These are phyloP conservation scores for Murina feae DNA, from an alignment of 2,113 vertebrate species.

Conservation along the genomic window DNA sequence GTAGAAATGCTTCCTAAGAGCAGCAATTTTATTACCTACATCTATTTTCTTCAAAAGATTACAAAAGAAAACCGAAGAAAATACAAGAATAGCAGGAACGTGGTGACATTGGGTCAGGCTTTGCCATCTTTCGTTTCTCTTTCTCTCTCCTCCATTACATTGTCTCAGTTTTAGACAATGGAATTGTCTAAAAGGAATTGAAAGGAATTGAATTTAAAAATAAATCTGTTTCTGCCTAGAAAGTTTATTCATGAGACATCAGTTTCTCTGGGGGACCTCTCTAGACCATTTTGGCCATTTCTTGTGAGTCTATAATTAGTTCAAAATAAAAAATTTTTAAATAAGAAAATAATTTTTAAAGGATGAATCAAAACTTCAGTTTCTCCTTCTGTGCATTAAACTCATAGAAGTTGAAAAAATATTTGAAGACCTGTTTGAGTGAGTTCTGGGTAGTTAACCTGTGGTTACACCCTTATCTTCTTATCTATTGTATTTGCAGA, in stretches of 20 bases:
- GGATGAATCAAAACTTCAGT: not conserved
- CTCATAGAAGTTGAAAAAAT: not conserved
- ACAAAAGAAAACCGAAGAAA: not conserved
- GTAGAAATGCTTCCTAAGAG: not conserved
- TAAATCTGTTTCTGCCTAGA: not conserved
- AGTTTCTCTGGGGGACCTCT: not conserved
- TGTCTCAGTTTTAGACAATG: not conserved
- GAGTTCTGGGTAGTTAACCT: not conserved
- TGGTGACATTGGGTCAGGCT: not conserved
- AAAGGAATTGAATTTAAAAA: not conserved
- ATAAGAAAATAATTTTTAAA: not conserved
- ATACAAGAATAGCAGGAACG: not conserved
- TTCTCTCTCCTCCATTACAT: not conserved
- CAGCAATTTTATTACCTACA: not conserved
- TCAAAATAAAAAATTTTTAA: conserved; percentile 25
- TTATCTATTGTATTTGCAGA: not conserved
- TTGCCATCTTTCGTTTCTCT: not conserved
- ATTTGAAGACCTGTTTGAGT: not conserved
- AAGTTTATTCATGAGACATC: not conserved
- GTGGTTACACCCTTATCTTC: not conserved
- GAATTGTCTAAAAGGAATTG: too few species aligned
- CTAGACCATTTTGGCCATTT: not conserved
- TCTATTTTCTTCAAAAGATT: not conserved
- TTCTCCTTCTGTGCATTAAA: not conserved
- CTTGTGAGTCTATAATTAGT: not conserved